Evolutionary conservation across 2,797 vertebrate genomes (phyloP), one percentile per base, ranked within the genome.

Genomic region (Lithobates sylvaticus): DNA sequence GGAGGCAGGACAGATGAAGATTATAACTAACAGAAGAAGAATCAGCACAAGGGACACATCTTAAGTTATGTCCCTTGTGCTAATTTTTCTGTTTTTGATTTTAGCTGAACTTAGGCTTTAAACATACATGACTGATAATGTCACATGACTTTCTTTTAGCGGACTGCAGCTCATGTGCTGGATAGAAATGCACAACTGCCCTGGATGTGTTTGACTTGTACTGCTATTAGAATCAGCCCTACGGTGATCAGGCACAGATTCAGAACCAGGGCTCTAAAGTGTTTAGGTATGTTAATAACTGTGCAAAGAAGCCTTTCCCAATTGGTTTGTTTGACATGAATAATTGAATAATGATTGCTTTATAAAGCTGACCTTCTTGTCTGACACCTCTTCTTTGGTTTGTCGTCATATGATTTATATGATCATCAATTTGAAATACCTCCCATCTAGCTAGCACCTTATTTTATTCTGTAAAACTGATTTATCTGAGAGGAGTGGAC

Each of bases 351-450:
- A 61, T 61, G 21, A 61, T 23, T 47, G 9, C 47, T 68, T 64
- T 29, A 10, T 79, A 68, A 79, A 69, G 65, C 16, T 32, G 77
- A 68, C 27, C 64, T 69, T 79, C 77, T 68, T 26, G 61, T 78
- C 39, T 78, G 34, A n/a, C 58, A 23, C 34, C 21, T 27, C 12
- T 42, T 39, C 58, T 64, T 78, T 65, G 54, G 32, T 18, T 36
- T 16, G 29, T 34, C 54, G 1, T 61, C 54, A 61, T 61, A 23
- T 61, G 21, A 61, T 61, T 61, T n/a, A 61, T 61, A 61, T 23
- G 21, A 61, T 23, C 54, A 61, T 61, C 21, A 61, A 61, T 61
- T 23, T 61, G 21, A 61, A 61, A 61, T 61, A 61, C 54, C 21
- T 23, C 21, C 54, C 54, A 61, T 23, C 75, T 78, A 26, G 21